Base-by-base conservation (phyloP, 2,113 vertebrate species). In the Pachypanchax playfairii region DNA sequence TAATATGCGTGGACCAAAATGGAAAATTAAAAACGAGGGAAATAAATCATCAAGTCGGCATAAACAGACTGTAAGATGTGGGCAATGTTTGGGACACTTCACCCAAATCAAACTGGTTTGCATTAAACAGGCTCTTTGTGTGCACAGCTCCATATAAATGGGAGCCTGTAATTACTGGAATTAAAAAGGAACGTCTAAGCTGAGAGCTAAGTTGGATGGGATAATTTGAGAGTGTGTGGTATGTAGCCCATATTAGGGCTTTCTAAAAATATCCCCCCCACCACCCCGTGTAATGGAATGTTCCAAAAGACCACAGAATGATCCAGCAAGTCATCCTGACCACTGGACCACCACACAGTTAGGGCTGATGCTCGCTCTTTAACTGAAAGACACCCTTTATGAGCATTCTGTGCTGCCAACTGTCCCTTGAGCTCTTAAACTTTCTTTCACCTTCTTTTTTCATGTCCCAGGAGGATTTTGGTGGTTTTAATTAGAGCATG, bases 211-310 rank as follows among this genome's bases (percentile, higher is more conserved):
- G 73, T 89, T 91, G 85, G 89, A 93, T 91, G 86, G 92, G 92
- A 93, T 93, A 92, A 93, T 93, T 93, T 93, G 91, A 93, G 92
- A 92, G 91, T 92, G 89, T 92, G 92, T 92, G 92, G 92, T 93
- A 92, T 93, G 92, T 79, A 85, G 89, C 83, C 90, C 92, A 92
- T 93, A 93, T 93, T 93, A 93, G 90, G 91, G 83, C 87, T 91
- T 92, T 91, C 91, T 93, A 92, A 93, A 93, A 92, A 93, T 93
- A 93, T 82, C 86, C 71, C 77, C 87, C 90, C 90, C 88, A 90
- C 91, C 68, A 85, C 85, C 90, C 90, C 87, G 86, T 83, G 82
- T 91, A 91, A 90, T 86, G 91, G 91, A 93, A 93, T 92, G 91
- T 92, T 92, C 87, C 80, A 74, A 90, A 92, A 90, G 88, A 78